These are phyloP conservation scores for Urocyon cinereoargenteus DNA, from an alignment of 2,797 vertebrate genomes.

Conservation along the genomic window DNA sequence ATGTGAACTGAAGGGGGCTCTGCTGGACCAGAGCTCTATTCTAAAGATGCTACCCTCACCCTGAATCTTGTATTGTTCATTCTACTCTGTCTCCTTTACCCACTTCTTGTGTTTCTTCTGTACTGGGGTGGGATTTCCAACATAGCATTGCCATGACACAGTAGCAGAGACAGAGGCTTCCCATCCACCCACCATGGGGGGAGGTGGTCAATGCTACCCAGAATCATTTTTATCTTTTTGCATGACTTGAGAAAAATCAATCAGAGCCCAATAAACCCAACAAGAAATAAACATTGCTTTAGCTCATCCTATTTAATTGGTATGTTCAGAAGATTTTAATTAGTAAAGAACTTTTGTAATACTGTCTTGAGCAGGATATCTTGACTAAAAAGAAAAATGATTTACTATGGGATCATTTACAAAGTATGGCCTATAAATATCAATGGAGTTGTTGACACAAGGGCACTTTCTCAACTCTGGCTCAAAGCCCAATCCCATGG, in stretches of 20 bases:
- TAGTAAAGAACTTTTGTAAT: neutral
- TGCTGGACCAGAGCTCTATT: neutral
- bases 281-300: neutral
- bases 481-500: constrained; percentile 18
- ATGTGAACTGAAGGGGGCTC: neutral
- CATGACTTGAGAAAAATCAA: neutral
- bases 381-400: constrained; percentile 35
- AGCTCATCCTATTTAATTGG: neutral
- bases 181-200: no score
- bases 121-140: neutral
- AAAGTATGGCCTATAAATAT: constrained; percentile 59
- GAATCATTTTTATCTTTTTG: neutral
- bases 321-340: neutral
- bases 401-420: neutral
- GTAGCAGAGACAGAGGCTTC: neutral
- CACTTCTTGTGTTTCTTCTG: neutral
- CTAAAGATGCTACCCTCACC: neutral
- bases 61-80: neutral
- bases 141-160: no score
- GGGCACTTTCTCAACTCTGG: constrained; percentile 43
- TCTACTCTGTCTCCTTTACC: neutral
- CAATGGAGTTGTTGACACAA: neutral
- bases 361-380: neutral
- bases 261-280: constrained; percentile 45
- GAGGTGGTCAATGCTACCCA: neutral